Evolutionary conservation across 2,797 vertebrate genomes (phyloP).

Genomic region (Emys orbicularis): DNA sequence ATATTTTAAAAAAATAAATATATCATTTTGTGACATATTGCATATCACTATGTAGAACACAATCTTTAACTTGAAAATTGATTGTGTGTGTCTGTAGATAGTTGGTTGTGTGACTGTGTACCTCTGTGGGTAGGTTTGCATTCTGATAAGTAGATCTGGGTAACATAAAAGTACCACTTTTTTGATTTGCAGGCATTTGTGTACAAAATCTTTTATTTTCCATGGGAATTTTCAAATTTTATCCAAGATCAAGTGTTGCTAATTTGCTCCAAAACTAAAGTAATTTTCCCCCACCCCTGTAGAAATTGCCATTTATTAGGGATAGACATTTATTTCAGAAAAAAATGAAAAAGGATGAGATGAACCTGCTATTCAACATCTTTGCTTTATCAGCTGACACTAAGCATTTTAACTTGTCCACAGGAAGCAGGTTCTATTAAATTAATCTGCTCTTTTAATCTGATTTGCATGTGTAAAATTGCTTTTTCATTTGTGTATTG

Average conservation of each 20-base stretch:
- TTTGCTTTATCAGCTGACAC: neutral
- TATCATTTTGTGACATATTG: fast-evolving
- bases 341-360: neutral
- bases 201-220: neutral
- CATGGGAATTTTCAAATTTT: neutral
- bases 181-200: neutral
- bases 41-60: neutral
- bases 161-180: neutral
- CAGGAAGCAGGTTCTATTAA: constrained; percentile 4
- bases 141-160: neutral
- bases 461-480: constrained; percentile 58
- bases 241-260: fast-evolving
- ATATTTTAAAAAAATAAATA: neutral
- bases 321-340: constrained; percentile 7
- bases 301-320: neutral
- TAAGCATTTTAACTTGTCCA: neutral
- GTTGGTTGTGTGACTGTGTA: neutral
- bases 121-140: neutral
- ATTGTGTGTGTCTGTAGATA: neutral
- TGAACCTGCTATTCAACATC: neutral
- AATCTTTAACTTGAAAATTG: neutral
- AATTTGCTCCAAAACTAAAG: neutral
- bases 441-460: constrained; percentile 39
- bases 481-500: constrained; percentile 61
- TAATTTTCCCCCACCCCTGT: neutral